Base-by-base conservation (phyloP, 2,113 vertebrate species). In the Herpetotheres cachinnans region DNA sequence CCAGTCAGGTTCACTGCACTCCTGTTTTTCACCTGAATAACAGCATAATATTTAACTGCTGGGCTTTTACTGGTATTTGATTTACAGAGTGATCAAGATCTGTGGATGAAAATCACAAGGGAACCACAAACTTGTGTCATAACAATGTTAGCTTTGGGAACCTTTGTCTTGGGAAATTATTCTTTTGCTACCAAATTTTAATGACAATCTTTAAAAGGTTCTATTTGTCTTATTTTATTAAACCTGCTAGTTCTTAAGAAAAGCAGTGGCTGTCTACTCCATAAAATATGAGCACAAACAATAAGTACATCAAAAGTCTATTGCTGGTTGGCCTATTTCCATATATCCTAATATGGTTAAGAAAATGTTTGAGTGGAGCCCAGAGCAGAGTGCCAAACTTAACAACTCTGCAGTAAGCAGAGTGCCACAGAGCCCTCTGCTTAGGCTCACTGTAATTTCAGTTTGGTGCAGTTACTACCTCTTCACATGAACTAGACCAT, bases 281-380 rank as follows among this genome's bases (percentile, higher is more conserved):
- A 40, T 88, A 95, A 96, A 92, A 93, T 46, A 87, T 11, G 38
- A 94, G 94, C 87, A 97, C 89, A 96, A 93, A 95, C 97, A 97
- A 79, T 91, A 97, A 95, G 96, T 88, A 91, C 96, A 97, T 98
- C 81, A 94, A 96, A 94, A 97, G 93, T 94, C 89, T 42, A 15
- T 38, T 84, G 91, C 47, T 93, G 55, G 85, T 95, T 98, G 98
- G 97, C 98, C 90, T 94, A 82, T 85, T 94, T 98, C 98, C 98
- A 98, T 93, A 85, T 98, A 98, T 97, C 99, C 99, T 99, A 99
- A 99, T 98, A 99, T 98, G 99, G 99, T 98, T 96, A 98, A 97
- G 98, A 99, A 98, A 98, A 97, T 49, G 90, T 96, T 97, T 96
- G 91, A 93, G 78, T 96, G 97, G 44, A 89, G 84, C 78, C 88